phyloP scores from a whole-genome alignment of 2,888 invertebrate genomes.

The Parthenolecanium corni region DNA sequence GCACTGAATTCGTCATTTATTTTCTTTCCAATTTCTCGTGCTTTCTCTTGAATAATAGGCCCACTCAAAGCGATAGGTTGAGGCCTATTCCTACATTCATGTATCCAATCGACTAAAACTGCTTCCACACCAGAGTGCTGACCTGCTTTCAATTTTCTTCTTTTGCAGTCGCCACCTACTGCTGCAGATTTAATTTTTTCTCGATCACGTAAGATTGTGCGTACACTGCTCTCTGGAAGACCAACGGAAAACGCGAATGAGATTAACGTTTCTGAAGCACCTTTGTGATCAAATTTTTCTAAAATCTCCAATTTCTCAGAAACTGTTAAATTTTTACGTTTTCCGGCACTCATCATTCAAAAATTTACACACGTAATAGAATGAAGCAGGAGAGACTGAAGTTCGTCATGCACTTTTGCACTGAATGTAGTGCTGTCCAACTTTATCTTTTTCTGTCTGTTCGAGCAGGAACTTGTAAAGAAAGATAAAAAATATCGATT shows the following conservation, averaged over 20 bases:
- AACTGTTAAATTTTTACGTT: too few relatives aligned
- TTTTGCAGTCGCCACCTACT: background rate
- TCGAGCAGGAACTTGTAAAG: background rate
- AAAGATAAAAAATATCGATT: too few relatives aligned
- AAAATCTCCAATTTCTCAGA: too few relatives aligned
- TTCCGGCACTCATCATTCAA: too few relatives aligned
- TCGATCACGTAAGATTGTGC: background rate
- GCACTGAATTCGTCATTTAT: background rate
- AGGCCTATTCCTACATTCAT: background rate
- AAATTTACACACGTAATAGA: too few relatives aligned
- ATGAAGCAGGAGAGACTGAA: too few relatives aligned
- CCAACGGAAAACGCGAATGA: background rate
- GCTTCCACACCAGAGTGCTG: background rate
- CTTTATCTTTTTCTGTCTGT: background rate
- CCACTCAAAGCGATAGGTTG: background rate
- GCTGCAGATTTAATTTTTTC: background rate
- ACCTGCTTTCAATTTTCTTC: background rate
- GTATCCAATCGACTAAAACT: background rate
- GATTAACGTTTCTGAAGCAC: background rate
- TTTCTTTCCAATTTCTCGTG: background rate
- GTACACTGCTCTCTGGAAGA: background rate
- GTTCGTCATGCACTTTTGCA: too few relatives aligned
- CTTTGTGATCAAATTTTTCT: background rate
- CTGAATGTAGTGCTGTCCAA: background rate
- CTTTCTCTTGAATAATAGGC: constrained; percentile 6